A percentile compares a stretch with the other conserved stretches of the same genome.
Conservation (phyloP, 2,888 invertebrate species). For the Saturnia japonica region DNA sequence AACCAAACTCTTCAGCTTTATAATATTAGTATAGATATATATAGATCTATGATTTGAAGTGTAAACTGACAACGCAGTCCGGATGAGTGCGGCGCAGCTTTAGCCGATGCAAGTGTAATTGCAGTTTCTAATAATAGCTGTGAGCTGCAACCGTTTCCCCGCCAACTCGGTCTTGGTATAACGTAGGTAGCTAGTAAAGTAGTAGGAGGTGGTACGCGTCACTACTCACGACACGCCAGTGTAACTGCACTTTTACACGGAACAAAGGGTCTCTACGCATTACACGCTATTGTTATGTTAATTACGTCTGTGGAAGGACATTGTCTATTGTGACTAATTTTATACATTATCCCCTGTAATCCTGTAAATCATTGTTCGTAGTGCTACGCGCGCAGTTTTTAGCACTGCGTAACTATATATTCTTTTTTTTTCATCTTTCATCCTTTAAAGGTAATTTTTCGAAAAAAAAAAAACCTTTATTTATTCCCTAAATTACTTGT, state of each 20-base stretch:
- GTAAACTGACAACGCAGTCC: background rate
- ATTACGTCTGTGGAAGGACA: constrained; percentile 8
- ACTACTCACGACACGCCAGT: constrained; percentile 36
- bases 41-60: background rate
- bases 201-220: constrained; percentile 48
- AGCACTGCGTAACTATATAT: background rate
- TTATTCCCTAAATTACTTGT: background rate
- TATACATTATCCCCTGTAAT: constrained; percentile 20
- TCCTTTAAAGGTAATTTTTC: background rate
- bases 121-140: constrained; percentile 43
- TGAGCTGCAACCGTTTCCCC: constrained; percentile 41
- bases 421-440: background rate
- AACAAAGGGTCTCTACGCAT: constrained; percentile 50
- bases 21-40: too few species aligned
- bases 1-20: too few species aligned
- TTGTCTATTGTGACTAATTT: constrained; percentile 16
- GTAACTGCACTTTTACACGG: constrained; percentile 46
- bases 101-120: constrained; percentile 41
- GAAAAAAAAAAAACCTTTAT: background rate
- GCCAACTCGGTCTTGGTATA: constrained; percentile 55
- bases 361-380: constrained; percentile 8
- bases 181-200: constrained; percentile 49
- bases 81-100: constrained; percentile 20
- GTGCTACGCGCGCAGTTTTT: background rate
- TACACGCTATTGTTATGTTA: constrained; percentile 31